These are phyloP conservation scores for Oryzias melastigma DNA, from an alignment of 2,113 vertebrate species.

Conservation along the genomic window DNA sequence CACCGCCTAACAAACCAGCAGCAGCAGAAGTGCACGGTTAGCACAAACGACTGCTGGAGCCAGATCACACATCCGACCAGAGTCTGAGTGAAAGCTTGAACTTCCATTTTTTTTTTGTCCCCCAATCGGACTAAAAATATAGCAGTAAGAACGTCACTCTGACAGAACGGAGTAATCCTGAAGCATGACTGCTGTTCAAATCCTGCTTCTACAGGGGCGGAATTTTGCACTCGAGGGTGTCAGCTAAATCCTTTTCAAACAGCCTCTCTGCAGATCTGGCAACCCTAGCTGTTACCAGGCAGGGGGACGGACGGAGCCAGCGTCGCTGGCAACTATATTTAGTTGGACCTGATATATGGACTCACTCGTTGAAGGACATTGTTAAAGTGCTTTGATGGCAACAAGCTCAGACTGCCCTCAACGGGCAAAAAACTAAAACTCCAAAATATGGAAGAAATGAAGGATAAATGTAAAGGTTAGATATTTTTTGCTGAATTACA, in stretches of 20 bases:
- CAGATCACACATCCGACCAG: conserved; percentile 31
- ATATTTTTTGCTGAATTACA: conserved; percentile 9
- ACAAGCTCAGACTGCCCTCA: conserved; percentile 11
- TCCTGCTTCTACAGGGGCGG: conserved; percentile 46
- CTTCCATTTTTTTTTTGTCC: conserved; percentile 42
- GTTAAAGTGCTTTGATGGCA: conserved; percentile 40
- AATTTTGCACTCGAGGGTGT: conserved; percentile 42
- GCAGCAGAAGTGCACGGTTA: conserved; percentile 49
- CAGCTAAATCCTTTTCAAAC: conserved; percentile 67
- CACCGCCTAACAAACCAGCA: conserved; percentile 25
- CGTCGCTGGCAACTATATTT: conserved; percentile 63
- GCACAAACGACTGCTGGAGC: conserved; percentile 36
- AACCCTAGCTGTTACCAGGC: conserved; percentile 48
- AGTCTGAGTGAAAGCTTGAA: conserved; percentile 30
- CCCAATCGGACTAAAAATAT: conserved; percentile 63
- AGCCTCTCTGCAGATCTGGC: conserved; percentile 65
- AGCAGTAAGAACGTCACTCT: conserved; percentile 56
- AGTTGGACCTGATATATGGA: conserved; percentile 49
- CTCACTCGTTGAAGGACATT: conserved; percentile 44
- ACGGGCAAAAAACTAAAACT: conserved; percentile 22
- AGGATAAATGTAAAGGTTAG: conserved; percentile 8
- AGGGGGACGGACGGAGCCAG: conserved; percentile 45
- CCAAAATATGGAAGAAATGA: conserved; percentile 2
- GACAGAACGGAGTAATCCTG: conserved; percentile 67
- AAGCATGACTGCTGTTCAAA: conserved; percentile 58